Evolutionary conservation across 2,113 vertebrate genomes (phyloP), one percentile per base, ranked within the genome.

Genomic region (Rhombomys opimus): DNA sequence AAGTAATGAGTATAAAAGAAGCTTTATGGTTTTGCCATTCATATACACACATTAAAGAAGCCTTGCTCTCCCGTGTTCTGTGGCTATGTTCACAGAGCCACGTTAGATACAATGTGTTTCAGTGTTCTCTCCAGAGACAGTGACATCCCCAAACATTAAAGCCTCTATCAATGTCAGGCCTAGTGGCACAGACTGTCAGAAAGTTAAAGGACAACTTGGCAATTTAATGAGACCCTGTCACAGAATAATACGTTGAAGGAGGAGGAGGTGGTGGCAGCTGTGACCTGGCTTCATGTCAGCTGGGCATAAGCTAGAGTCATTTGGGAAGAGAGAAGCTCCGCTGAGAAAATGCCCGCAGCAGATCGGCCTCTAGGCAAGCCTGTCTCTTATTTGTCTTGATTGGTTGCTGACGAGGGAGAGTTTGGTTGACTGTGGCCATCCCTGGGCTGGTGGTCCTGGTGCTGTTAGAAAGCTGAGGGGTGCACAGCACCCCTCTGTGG

Each of bases 121-220:
- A 67, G 4, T 85, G 41, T 61, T 87, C 38, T 87, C 32, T 68
- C 38, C 18, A 59, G 35, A 20, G 23, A 65, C 86, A 87, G 92
- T 95, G 78, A 65, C 41, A 67, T 59, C n/a, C 35, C 63, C 50
- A 87, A 93, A 65, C 57, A 75, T 86, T 87, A 73, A 81, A 93
- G 67, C 18, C 3, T 80, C 77, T 57, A 54, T 54, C 77, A 80
- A 8, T 35, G 13, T 32, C 52, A 80, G 30, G 15, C 30, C 15
- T 2, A 4, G 50, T 11, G 52, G 77, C 18, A 35, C 52, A 80
- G 17, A 52, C 30, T 54, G 77, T 80, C 30, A 84, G n/a, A 59
- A 61, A 25, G 11, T 63, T 63, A 22, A 61, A 84, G 59, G n/a
- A 22, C n/a, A 84, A 63, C 81, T 63, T 11, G 6, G 57, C 57